phyloP scores from a whole-genome alignment of 2,797 vertebrate species.

The Rhinichthys osculus region DNA sequence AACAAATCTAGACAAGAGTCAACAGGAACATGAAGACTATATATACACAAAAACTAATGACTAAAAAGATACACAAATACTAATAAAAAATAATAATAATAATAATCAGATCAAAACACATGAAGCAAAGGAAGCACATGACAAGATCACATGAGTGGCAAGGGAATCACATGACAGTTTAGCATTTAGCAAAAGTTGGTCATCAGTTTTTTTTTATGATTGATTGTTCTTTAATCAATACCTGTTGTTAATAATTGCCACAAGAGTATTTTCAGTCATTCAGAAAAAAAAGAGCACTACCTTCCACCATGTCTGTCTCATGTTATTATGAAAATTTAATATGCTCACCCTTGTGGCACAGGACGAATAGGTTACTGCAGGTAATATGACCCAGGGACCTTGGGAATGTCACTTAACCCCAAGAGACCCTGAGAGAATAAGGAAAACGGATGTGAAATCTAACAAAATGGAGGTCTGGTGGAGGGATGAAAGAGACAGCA shows the following conservation, averaged over 20 bases:
- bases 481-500: constrained; percentile 26
- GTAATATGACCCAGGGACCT: constrained; percentile 49
- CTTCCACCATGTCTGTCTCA: background rate
- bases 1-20: no score
- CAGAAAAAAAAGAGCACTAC: no score
- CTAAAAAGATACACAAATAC: background rate
- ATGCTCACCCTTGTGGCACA: background rate
- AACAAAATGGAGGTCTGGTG: constrained; percentile 31
- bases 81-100: no score
- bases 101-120: background rate
- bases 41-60: background rate
- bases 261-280: no score
- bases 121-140: background rate
- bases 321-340: background rate
- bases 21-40: no score
- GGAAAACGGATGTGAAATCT: constrained; percentile 37
- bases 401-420: constrained; percentile 25
- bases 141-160: no score
- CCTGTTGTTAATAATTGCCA: no score
- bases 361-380: background rate
- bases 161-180: background rate
- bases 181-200: background rate
- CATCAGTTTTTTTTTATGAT: background rate
- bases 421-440: constrained; percentile 12
- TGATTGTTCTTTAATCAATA: background rate